Base-by-base conservation (phyloP, 2,113 vertebrate genomes). In the Clarias magur region DNA sequence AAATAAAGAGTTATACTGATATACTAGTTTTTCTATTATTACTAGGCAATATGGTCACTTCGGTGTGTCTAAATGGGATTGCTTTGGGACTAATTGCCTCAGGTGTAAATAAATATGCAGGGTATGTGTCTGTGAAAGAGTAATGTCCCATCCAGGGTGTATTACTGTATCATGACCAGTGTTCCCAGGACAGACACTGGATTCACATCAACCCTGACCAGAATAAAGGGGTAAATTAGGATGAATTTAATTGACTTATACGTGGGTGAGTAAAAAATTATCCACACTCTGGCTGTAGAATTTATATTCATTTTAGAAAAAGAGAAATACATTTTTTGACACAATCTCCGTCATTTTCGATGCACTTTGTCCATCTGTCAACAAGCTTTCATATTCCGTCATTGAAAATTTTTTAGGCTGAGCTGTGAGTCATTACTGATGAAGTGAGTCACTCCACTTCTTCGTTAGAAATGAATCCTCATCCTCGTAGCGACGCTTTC, bases 1-100 rank as follows among this genome's bases (percentile, higher is more conserved):
- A 95, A 95, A 95, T 95, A 95, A 95, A 85, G 88, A 89, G 88
- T 86, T 90, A 90, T 87, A 90, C 88, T 90, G 89, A 90, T 90
- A 90, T 86, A 85, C 85, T 86, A 62, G 83, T 86, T 56, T 86
- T 70, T 83, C 65, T 57, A 23, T 27, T 38, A 11, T 23, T 4
- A 7, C 16, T 2, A 25, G 34, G 42, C 70, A 38, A 38, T 34
- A 72, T 42, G 30, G 34, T 38, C 38, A 8, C 70, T 25, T n/a
- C 73, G 15, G 23, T 56, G 42, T 53, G 42, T 53, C 2, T n/a
- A 76, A 76, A 76, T 25, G 72, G 4, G 70, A 23, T 73, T 54
- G 42, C 23, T 76, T 48, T 76, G 38, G 38, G 34, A 38, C 17
- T 38, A 78, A 16, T 78, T 27, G 12, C 12, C 9, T 1, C 48